A percentile compares a stretch with the other conserved stretches of the same genome.
Conservation (phyloP, 1,140 invertebrate species). For the Arion vulgaris region DNA sequence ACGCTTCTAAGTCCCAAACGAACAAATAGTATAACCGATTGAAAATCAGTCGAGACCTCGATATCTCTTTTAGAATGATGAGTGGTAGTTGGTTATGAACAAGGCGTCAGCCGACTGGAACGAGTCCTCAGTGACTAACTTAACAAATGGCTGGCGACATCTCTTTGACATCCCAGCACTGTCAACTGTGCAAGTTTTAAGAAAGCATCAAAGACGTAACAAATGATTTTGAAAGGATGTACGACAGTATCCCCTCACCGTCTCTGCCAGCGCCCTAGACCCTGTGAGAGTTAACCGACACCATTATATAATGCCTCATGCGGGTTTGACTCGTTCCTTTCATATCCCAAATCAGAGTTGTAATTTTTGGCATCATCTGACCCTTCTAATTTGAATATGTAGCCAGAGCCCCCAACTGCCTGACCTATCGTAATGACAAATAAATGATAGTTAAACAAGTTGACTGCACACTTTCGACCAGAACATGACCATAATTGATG, state of each 20-base stretch:
- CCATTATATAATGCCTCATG: background rate
- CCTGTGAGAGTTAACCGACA: background rate
- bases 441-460: conserved; percentile 3
- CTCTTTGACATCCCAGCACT: background rate
- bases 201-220: background rate
- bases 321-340: background rate
- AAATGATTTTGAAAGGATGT: background rate
- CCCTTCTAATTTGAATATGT: background rate
- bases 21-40: too few species aligned
- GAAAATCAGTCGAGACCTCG: too few species aligned
- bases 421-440: background rate
- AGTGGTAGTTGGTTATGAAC: too few species aligned
- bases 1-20: too few species aligned
- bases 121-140: too few species aligned
- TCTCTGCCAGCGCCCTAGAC: background rate
- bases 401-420: background rate
- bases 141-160: too few species aligned
- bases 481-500: background rate
- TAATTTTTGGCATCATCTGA: conserved; percentile 3
- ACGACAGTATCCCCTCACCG: background rate
- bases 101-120: too few species aligned
- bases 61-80: too few species aligned
- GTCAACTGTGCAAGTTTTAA: background rate
- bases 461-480: background rate
- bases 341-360: background rate